phyloP scores from a whole-genome alignment of 2,888 invertebrate species.

The Eustalomyia histrio region DNA sequence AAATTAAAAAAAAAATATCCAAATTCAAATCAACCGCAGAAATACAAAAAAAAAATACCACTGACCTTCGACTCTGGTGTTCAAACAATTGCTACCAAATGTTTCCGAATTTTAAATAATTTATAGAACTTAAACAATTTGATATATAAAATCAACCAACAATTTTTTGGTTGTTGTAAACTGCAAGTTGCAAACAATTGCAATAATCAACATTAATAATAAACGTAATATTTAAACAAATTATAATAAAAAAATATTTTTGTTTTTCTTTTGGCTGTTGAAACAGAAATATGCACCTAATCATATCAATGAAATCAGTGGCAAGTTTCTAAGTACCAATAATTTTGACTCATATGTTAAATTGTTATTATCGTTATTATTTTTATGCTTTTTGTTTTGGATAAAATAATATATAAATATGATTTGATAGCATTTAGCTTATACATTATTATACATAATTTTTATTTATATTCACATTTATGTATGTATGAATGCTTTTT shows the following conservation, averaged over 20 bases:
- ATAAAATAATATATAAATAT: constrained; percentile 21
- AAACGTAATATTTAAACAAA: constrained; percentile 47
- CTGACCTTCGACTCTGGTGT: constrained; percentile 65
- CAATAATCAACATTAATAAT: constrained; percentile 20
- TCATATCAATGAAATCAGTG: constrained; percentile 56
- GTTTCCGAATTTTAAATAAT: constrained; percentile 55
- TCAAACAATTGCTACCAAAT: constrained; percentile 66
- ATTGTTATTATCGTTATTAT: constrained; percentile 7
- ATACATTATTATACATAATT: too few relatives aligned
- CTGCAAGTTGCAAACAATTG: constrained; percentile 50
- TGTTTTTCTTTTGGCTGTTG: constrained; percentile 35
- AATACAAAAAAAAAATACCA: constrained; percentile 47
- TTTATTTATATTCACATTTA: too few relatives aligned
- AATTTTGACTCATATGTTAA: constrained; percentile 50
- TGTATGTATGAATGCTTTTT: too few relatives aligned
- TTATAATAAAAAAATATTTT: constrained; percentile 23
- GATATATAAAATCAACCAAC: constrained; percentile 22
- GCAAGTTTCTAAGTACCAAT: constrained; percentile 42
- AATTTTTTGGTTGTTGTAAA: constrained; percentile 14
- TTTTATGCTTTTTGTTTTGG: constrained; percentile 5
- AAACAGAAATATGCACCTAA: constrained; percentile 44
- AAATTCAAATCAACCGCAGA: constrained; percentile 57
- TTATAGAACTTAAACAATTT: constrained; percentile 53
- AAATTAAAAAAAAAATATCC: constrained; percentile 27
- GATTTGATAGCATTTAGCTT: neutral